Evolutionary conservation across 2,888 invertebrate species (phyloP).

Genomic region (Caenorhabditis imperialis): DNA sequence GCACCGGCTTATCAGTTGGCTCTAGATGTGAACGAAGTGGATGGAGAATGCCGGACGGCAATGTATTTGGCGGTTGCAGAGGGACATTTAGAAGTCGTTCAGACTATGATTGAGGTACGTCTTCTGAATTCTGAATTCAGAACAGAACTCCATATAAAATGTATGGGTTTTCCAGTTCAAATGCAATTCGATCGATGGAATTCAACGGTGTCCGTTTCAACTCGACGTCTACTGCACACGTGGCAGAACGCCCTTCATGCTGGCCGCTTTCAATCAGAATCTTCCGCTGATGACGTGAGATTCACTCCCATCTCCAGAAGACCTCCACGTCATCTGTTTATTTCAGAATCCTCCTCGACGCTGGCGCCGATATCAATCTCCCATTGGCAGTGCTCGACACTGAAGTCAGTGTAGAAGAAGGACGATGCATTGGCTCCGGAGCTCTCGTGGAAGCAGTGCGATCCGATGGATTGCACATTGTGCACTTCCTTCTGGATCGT

Average conservation of each 20-base stretch:
- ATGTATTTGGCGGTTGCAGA: slow-evolving; percentile 87
- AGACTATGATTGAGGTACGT: slow-evolving; percentile 63
- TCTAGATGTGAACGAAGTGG: slow-evolving; percentile 88
- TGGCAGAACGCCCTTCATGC: slow-evolving; percentile 77
- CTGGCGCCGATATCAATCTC: slow-evolving; percentile 89
- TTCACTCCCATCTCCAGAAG: background rate
- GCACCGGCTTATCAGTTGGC: slow-evolving; percentile 81
- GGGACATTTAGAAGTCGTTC: slow-evolving; percentile 65
- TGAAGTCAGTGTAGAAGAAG: slow-evolving; percentile 73
- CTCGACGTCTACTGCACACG: slow-evolving; percentile 74
- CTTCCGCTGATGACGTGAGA: slow-evolving; percentile 60
- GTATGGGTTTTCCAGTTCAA: slow-evolving; percentile 39
- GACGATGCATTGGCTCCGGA: slow-evolving; percentile 72
- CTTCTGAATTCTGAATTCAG: no score
- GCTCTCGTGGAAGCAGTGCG: slow-evolving; percentile 85
- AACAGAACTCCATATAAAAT: no score
- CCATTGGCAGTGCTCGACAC: slow-evolving; percentile 80
- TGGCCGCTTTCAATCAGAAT: slow-evolving; percentile 66
- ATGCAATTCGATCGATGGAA: slow-evolving; percentile 58
- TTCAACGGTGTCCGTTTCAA: slow-evolving; percentile 62
- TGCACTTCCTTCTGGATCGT: slow-evolving; percentile 86
- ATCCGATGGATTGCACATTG: slow-evolving; percentile 83
- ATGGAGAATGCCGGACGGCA: slow-evolving; percentile 84
- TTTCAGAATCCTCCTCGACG: slow-evolving; percentile 81
- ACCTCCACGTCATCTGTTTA: no score